Percentiles rank a stretch among this genome's conserved stretches.
These are phyloP conservation scores for Diglossa brunneiventris DNA, from an alignment of 2,113 vertebrate species.

Conservation along the genomic window DNA sequence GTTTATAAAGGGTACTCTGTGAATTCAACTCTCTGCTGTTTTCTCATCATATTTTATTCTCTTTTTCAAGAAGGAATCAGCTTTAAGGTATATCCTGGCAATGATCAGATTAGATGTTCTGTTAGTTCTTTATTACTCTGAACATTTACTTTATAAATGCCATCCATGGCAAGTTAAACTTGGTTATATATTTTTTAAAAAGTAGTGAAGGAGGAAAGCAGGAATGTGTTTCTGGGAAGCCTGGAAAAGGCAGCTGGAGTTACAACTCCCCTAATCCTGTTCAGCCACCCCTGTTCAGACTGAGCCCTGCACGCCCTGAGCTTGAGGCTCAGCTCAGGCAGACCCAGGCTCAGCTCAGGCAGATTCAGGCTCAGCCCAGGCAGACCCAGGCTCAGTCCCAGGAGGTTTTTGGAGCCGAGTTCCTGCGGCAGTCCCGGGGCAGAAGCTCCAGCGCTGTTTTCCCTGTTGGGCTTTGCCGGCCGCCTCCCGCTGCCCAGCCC, in stretches of 20 bases:
- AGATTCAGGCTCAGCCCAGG: too few relatives aligned
- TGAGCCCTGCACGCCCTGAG: not conserved
- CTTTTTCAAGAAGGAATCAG: not conserved
- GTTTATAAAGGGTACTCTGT: not conserved
- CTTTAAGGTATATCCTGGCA: not conserved
- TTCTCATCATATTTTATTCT: not conserved
- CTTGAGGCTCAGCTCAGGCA: too few relatives aligned
- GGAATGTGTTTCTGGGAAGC: not conserved
- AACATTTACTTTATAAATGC: not conserved
- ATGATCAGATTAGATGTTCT: not conserved
- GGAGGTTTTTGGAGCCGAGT: not conserved
- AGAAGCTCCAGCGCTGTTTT: not conserved
- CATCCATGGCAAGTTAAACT: not conserved
- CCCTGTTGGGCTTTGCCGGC: not conserved
- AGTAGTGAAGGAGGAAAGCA: not conserved
- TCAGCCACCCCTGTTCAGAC: accelerated
- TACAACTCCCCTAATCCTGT: accelerated
- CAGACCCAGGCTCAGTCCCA: too few relatives aligned
- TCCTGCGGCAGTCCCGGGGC: not conserved
- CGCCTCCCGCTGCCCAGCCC: not conserved
- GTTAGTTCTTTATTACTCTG: not conserved
- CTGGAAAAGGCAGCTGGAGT: not conserved
- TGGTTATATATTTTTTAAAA: accelerated
- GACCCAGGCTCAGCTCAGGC: too few relatives aligned
- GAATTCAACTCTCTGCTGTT: not conserved